Evolutionary conservation across 1,140 invertebrate genomes (phyloP).

Genomic region (Drosophila jambulina): DNA sequence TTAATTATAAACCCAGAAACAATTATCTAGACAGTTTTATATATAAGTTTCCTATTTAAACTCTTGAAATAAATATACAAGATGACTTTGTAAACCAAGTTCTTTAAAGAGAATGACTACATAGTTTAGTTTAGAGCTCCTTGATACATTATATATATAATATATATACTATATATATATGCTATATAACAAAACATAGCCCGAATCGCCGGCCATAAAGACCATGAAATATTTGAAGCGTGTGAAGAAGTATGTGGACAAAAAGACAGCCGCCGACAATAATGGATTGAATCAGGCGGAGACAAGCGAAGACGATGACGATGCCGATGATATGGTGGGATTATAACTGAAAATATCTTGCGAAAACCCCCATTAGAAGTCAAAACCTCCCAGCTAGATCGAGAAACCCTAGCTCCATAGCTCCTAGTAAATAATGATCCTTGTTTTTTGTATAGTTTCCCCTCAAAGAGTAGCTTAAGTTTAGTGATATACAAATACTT

Average conservation of each 20-base stretch:
- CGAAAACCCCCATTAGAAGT: neutral
- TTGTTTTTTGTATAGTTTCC: neutral
- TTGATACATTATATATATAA: neutral
- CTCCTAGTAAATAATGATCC: neutral
- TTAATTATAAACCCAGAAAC: no score
- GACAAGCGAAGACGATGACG: constrained; percentile 85
- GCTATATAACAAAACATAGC: constrained; percentile 50
- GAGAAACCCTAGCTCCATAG: neutral
- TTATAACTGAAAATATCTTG: neutral
- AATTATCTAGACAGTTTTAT: neutral
- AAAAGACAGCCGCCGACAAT: constrained; percentile 74
- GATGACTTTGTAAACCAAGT: neutral
- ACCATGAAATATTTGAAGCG: constrained; percentile 84
- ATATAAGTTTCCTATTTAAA: neutral
- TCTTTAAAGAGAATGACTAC: neutral
- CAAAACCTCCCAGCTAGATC: constrained; percentile 1
- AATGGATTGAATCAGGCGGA: constrained; percentile 69
- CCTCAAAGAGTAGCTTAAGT: neutral
- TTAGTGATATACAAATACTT: neutral
- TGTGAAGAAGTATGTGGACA: constrained; percentile 85
- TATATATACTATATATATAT: constrained; percentile 5
- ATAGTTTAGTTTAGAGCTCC: neutral
- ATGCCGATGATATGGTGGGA: constrained; percentile 88
- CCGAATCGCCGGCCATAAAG: constrained; percentile 82
- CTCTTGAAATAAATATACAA: neutral